Evolutionary conservation across 2,113 vertebrate genomes (phyloP), one percentile per base, ranked within the genome.

Genomic region (Menidia beryllina): DNA sequence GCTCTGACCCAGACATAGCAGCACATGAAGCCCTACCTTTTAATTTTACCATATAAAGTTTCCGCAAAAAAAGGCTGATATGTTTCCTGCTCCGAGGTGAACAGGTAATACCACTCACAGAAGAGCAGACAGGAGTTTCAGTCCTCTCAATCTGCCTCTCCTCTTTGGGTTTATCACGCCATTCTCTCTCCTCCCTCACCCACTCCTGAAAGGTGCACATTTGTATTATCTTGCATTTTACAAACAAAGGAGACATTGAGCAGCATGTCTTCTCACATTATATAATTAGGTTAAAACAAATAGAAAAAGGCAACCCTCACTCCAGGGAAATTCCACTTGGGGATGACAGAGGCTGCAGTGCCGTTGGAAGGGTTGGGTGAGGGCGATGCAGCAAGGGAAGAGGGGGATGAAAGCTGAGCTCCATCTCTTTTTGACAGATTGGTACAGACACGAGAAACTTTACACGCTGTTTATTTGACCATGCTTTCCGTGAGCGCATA

Each of bases 261-360:
- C 20, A 71, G 76, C 76, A 51, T 69, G 82, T 79, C 88, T 36
- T 86, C 80, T 53, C 87, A 81, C 88, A 92, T 91, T 91, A 79
- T 94, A 93, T 93, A 93, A 95, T 95, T 90, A 85, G 86, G 49
- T 83, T 76, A 75, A 92, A 87, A 90, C 67, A 66, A 72, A 73
- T 84, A 64, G 48, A 85, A 89, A 83, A 79, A 68, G 72, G 73
- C 49, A 49, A 70, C 58, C 79, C 73, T 9, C 69, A 88, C 89
- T 90, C 73, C 63, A 79, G 94, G 95, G 94, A 90, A 95, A 95
- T 95, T 96, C 92, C 92, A 84, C 82, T 57, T 54, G 45, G 50
- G 49, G 75, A 80, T 82, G 79, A 87, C 53, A 58, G 41, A 52
- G 34, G 56, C 59, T 55, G 56, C 13, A 1, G 60, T 9, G 30